Evolutionary conservation across 1,140 invertebrate genomes (phyloP), one percentile per base, ranked within the genome.

Genomic region (Elymnias hypermnestra): DNA sequence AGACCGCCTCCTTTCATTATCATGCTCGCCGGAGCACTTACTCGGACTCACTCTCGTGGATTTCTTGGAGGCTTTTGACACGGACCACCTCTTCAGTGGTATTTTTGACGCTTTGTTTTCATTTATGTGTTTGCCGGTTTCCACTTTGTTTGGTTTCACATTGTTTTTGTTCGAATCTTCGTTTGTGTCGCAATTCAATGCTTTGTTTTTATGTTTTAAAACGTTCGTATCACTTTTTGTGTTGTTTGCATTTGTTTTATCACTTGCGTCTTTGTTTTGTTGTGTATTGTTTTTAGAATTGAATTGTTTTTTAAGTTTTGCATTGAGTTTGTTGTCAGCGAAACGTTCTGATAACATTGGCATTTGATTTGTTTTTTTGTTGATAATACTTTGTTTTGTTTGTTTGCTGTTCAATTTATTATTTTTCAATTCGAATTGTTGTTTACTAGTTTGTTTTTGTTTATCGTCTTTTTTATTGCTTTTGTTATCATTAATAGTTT

Each of bases 11-110:
- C 5, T 8, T 22, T 8, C 0, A 8, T 2, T 1, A 8, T 8
- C 5, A 8, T 8, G 21, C 21, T 1, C 5, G 21, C 8, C 23
- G 3, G 10, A 29, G 3, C 2, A 72, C 72, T 68, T 57, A 75
- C 72, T 61, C 8, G 70, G 72, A 36, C 70, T 76, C 0, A 68
- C 59, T 31, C 72, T 60, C 5, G 61, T 14, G 0, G 43, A 19
- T 26, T 57, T 57, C 5, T 55, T 68, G 52, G 59, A 65, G 5
- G 51, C 26, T 39, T 43, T 23, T 19, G 35, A 2, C 23, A 29
- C 13, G 15, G 39, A 31, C 13, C 31, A 13, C n/a, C 35, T 42
- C 9, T 65, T 72, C 43, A 63, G 56, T 0, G 68, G 68, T 35
- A 76, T 73, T 36, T 73, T 76, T 8, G 28, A 28, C n/a, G n/a